Evolutionary conservation across 1,140 invertebrate genomes (phyloP).

Genomic region (Procambarus virginalis): DNA sequence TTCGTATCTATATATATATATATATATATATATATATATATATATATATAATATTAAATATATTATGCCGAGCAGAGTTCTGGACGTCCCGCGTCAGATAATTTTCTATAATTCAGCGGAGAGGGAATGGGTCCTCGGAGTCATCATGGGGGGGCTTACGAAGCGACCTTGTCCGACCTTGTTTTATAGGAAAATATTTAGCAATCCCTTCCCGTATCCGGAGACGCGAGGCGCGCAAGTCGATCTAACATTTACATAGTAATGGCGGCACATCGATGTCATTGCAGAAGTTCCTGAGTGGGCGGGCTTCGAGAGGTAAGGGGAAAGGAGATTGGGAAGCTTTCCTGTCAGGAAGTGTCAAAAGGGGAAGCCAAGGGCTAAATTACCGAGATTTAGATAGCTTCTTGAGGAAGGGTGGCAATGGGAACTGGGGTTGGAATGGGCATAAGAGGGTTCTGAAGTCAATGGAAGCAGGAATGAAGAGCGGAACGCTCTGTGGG

Average conservation of each 20-base stretch:
- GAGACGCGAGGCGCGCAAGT: slow-evolving; percentile 50
- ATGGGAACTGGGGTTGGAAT: no score
- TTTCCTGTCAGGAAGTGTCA: no score
- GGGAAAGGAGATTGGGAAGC: not conserved
- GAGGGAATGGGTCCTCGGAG: not conserved
- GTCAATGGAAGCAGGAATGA: not conserved
- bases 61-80: not conserved
- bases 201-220: slow-evolving; percentile 31
- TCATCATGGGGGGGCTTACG: not conserved
- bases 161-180: not conserved
- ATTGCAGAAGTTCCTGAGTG: slow-evolving; percentile 20
- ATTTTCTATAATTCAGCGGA: slow-evolving; percentile 9
- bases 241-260: slow-evolving; percentile 68
- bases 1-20: no score
- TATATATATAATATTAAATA: no score
- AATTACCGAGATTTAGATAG: not conserved
- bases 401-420: not conserved
- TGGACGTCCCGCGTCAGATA: not conserved
- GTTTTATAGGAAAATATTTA: slow-evolving; percentile 29
- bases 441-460: no score
- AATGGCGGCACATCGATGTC: slow-evolving; percentile 57
- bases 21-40: no score
- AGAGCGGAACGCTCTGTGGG: not conserved
- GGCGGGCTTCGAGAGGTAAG: not conserved
- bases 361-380: no score